phyloP scores from a whole-genome alignment of 2,113 vertebrate species.

The Fulmarus glacialis region DNA sequence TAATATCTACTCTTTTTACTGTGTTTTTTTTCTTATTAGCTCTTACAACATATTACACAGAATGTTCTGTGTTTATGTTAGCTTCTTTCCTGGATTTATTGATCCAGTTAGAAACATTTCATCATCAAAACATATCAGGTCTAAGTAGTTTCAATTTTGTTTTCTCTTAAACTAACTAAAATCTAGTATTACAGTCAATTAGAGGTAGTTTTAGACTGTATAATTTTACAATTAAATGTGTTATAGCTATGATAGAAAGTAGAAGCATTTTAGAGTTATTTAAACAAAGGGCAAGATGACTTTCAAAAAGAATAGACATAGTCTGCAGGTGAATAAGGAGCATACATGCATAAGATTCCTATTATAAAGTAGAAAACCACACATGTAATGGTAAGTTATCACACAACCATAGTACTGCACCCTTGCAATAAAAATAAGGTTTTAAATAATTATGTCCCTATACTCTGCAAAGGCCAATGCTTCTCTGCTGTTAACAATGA shows the following conservation, averaged over 20 bases:
- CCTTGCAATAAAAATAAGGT: not conserved
- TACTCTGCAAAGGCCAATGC: not conserved
- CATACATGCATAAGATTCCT: not conserved
- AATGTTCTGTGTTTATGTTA: not conserved
- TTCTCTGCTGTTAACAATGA: not conserved
- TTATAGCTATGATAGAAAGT: not conserved
- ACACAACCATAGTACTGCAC: not conserved
- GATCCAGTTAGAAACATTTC: not conserved
- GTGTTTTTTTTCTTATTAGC: not conserved
- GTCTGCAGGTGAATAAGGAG: not conserved
- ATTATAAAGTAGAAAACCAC: not conserved
- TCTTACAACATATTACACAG: not conserved
- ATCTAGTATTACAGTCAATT: not conserved
- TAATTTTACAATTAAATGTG: not conserved
- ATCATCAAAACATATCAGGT: not conserved
- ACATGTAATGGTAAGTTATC: rapidly evolving
- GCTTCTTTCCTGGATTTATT: not conserved
- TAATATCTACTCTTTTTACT: not conserved
- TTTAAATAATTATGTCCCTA: not conserved
- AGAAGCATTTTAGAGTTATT: not conserved
- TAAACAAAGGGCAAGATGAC: not conserved
- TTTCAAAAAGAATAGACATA: not conserved
- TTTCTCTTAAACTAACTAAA: not conserved
- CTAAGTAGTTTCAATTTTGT: not conserved
- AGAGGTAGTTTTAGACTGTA: not conserved